Conservation (phyloP, 92 coral and sea anemone species). For the Epizoanthus stellaris region DNA sequence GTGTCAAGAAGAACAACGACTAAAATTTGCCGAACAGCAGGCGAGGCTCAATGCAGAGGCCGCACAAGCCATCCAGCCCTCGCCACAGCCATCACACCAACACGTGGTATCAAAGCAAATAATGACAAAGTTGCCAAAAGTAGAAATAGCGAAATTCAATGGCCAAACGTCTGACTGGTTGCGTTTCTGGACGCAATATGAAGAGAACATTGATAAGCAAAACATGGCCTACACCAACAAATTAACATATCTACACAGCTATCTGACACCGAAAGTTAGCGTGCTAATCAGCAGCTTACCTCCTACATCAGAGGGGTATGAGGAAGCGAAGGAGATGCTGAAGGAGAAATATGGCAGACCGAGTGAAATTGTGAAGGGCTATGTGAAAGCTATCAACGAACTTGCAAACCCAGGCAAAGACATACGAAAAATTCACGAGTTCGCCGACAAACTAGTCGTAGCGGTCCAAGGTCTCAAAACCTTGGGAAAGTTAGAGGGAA, state of each 20-base stretch:
- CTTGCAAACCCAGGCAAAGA: neutral
- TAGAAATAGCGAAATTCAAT: constrained; percentile 23
- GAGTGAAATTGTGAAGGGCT: constrained; percentile 8
- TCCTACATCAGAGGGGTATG: constrained; percentile 59
- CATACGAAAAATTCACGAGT: neutral
- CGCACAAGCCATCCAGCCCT: constrained; percentile 10
- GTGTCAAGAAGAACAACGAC: constrained; percentile 1
- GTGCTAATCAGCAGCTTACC: constrained; percentile 36
- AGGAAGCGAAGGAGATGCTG: constrained; percentile 52
- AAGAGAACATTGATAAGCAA: constrained; percentile 17
- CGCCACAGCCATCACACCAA: neutral
- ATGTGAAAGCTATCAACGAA: neutral
- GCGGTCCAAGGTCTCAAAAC: constrained; percentile 11
- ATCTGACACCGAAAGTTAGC: neutral
- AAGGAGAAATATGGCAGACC: constrained; percentile 51
- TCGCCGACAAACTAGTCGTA: neutral
- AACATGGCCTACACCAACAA: neutral
- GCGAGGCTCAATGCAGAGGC: neutral
- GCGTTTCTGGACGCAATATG: constrained; percentile 24
- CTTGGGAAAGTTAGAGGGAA: neutral
- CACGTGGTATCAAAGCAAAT: neutral
- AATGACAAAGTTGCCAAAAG: constrained; percentile 9
- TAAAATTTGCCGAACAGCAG: constrained; percentile 7
- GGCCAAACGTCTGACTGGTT: constrained; percentile 38
- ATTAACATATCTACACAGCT: constrained; percentile 3